These are phyloP conservation scores for Uloborus plumipes DNA, from an alignment of 2,888 invertebrate species.

Conservation along the genomic window DNA sequence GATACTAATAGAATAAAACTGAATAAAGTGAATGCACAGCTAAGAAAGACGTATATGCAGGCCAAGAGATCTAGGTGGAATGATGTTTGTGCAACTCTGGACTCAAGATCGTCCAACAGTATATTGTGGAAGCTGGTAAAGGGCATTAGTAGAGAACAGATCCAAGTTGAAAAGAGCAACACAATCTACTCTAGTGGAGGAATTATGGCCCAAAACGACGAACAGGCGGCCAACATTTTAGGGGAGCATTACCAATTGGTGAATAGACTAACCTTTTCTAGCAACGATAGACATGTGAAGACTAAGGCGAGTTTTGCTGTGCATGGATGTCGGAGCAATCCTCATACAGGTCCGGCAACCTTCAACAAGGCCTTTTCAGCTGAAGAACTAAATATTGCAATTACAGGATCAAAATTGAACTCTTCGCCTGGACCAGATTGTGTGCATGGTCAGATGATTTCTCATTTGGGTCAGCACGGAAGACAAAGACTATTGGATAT, in stretches of 20 bases:
- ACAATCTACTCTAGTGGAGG: not conserved
- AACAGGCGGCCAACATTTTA: not conserved
- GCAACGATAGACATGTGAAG: not conserved
- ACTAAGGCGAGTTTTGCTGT: not conserved
- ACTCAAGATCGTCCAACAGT: not conserved
- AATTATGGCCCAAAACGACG: not conserved
- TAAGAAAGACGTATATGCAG: not conserved
- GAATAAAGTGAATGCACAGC: constrained; percentile 8
- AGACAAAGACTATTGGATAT: too few relatives aligned
- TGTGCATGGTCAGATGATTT: constrained; percentile 2
- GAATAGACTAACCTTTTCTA: not conserved
- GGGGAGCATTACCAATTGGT: not conserved
- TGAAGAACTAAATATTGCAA: not conserved
- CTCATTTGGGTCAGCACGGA: not conserved
- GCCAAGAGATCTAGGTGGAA: not conserved
- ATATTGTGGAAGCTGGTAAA: constrained; percentile 7
- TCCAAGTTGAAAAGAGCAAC: not conserved
- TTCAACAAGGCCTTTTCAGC: not conserved
- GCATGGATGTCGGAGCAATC: not conserved
- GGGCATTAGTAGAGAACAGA: not conserved
- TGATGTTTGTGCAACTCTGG: not conserved
- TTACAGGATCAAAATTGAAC: not conserved
- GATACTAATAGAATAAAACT: not conserved
- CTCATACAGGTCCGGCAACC: too few relatives aligned
- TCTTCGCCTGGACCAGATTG: constrained; percentile 5